phyloP scores from a whole-genome alignment of 2,888 invertebrate genomes.

The Dermolepida albohirtum region DNA sequence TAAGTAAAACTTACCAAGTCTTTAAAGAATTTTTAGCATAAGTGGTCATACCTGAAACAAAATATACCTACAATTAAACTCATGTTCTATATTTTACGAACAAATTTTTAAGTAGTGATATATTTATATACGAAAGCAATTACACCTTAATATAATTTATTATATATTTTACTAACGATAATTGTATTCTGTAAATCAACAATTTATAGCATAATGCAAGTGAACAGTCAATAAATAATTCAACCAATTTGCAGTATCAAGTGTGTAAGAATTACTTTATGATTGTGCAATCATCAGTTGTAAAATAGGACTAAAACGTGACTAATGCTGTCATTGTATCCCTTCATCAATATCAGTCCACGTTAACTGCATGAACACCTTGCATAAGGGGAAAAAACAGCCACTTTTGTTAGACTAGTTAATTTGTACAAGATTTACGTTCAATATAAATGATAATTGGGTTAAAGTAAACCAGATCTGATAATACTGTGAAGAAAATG shows the following conservation, averaged over 20 bases:
- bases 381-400: neutral
- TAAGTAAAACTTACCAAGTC: constrained; percentile 3
- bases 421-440: constrained; percentile 26
- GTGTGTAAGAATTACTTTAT: constrained; percentile 10
- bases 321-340: constrained; percentile 1
- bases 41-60: constrained; percentile 13
- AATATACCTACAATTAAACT: neutral
- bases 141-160: neutral
- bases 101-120: too few relatives aligned
- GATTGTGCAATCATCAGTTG: constrained; percentile 1
- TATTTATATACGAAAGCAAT: neutral
- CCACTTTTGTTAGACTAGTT: constrained; percentile 14
- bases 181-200: constrained; percentile 1
- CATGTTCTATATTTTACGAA: too few relatives aligned
- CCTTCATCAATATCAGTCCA: neutral
- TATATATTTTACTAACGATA: neutral
- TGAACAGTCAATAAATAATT: neutral
- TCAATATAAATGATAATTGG: constrained; percentile 22
- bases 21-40: neutral
- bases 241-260: neutral
- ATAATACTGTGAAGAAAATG: constrained; percentile 12
- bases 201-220: constrained; percentile 1
- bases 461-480: constrained; percentile 6
- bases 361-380: constrained; percentile 7
- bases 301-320: constrained; percentile 2